Percentiles rank a stretch among this genome's conserved stretches.
These are phyloP conservation scores for Sebastiscus tertius DNA, from an alignment of 2,797 vertebrate species.

Conservation along the genomic window DNA sequence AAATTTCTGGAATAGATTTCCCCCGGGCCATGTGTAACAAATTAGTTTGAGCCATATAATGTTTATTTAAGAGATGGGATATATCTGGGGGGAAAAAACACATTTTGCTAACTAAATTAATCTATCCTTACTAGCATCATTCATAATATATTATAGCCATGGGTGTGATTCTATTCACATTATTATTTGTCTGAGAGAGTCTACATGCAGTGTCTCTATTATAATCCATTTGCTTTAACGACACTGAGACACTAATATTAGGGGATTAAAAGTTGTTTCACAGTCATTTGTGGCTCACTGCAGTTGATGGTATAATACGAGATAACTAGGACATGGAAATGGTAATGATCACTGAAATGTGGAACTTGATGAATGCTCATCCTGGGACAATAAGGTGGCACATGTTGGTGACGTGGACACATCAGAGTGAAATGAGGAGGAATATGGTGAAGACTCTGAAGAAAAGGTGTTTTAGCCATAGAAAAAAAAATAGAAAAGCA, in stretches of 20 bases:
- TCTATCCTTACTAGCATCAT: constrained; percentile 42
- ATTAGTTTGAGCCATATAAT: constrained; percentile 38
- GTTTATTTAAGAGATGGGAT: constrained; percentile 57
- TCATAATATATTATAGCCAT: constrained; percentile 67
- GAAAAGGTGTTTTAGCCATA: constrained; percentile 2
- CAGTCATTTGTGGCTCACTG: constrained; percentile 18
- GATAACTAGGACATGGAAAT: constrained; percentile 2
- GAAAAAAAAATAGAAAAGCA: neutral
- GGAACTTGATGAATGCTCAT: constrained; percentile 31
- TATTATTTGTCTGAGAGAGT: constrained; percentile 35
- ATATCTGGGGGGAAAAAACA: constrained; percentile 27
- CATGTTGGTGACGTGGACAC: constrained; percentile 21
- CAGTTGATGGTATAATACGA: constrained; percentile 9
- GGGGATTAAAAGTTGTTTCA: neutral
- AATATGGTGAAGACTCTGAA: constrained; percentile 25
- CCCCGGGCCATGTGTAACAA: constrained; percentile 50
- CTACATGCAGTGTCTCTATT: constrained; percentile 18
- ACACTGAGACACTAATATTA: constrained; percentile 6
- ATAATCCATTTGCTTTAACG: constrained; percentile 10
- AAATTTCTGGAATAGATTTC: constrained; percentile 30
- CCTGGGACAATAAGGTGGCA: neutral
- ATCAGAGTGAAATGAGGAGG: constrained; percentile 26
- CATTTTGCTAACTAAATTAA: constrained; percentile 43
- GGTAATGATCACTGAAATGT: constrained; percentile 10
- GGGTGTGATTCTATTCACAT: constrained; percentile 50